Percentiles rank a stretch among this genome's conserved stretches.
These are phyloP conservation scores for Steinernema carpocapsae DNA, from an alignment of 2,888 invertebrate species.

Conservation along the genomic window DNA sequence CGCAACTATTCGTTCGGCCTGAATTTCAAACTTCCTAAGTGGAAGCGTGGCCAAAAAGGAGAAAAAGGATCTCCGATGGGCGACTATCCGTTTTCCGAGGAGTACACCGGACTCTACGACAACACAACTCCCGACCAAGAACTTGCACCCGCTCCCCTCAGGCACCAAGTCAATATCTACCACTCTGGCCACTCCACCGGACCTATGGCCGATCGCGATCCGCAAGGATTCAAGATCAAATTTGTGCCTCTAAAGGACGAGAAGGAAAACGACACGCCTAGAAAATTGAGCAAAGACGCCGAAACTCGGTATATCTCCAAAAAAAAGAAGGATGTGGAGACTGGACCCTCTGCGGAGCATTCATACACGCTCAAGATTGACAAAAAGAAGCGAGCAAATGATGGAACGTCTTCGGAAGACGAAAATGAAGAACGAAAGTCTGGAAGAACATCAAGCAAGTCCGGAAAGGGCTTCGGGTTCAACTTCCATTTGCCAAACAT, in stretches of 20 bases:
- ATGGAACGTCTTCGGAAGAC: not conserved
- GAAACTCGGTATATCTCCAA: too few relatives aligned
- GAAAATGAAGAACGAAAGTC: not conserved
- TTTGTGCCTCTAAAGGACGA: slow-evolving; percentile 10
- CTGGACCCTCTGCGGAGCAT: slow-evolving; percentile 15
- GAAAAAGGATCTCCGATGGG: slow-evolving; percentile 36
- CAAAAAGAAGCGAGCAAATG: slow-evolving; percentile 34
- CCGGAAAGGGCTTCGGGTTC: slow-evolving; percentile 13
- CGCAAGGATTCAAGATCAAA: slow-evolving; percentile 10
- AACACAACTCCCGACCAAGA: slow-evolving; percentile 38
- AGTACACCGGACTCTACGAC: slow-evolving; percentile 43
- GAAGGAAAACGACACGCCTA: slow-evolving; percentile 13
- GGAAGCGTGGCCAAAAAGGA: slow-evolving; percentile 8
- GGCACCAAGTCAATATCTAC: slow-evolving; percentile 41
- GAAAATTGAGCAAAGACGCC: too few relatives aligned
- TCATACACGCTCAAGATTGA: slow-evolving; percentile 18
- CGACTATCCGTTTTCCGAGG: slow-evolving; percentile 36
- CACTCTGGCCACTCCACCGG: slow-evolving; percentile 41
- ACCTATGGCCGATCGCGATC: slow-evolving; percentile 18
- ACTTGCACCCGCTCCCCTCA: slow-evolving; percentile 39
- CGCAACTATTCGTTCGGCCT: slow-evolving; percentile 36
- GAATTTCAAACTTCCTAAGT: slow-evolving; percentile 1
- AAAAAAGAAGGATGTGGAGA: slow-evolving; percentile 33
- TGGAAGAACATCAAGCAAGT: not conserved
- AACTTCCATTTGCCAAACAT: slow-evolving; percentile 25